These are phyloP conservation scores for Biston stratarius DNA, from an alignment of 2,888 invertebrate species.

Conservation along the genomic window DNA sequence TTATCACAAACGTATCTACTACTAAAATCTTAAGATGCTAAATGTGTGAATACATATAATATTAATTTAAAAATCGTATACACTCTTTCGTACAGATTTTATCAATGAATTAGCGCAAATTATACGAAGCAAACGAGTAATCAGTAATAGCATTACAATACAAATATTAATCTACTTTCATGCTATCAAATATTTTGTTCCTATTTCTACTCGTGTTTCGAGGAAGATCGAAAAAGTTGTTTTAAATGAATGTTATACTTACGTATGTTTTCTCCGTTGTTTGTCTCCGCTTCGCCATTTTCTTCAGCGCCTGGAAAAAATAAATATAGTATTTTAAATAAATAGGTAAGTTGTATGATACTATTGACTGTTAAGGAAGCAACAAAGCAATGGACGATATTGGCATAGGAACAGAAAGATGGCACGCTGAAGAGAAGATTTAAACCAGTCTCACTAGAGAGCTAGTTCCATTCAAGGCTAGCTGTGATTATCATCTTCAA, in stretches of 20 bases:
- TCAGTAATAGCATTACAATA: background rate
- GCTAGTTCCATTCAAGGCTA: too few relatives aligned
- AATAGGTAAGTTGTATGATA: too few relatives aligned
- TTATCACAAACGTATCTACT: background rate
- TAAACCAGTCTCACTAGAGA: too few relatives aligned
- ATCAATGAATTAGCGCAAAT: constrained; percentile 3
- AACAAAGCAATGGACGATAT: too few relatives aligned
- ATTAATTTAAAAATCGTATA: background rate
- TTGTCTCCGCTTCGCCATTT: constrained; percentile 59
- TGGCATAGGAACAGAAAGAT: too few relatives aligned
- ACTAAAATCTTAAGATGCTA: background rate
- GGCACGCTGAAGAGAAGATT: too few relatives aligned
- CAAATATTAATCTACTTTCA: background rate
- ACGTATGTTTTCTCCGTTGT: constrained; percentile 69
- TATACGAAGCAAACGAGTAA: background rate
- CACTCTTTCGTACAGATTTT: background rate
- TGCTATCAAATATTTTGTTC: background rate
- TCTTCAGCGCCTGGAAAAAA: constrained; percentile 70
- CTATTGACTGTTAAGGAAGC: too few relatives aligned
- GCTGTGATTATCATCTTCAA: too few relatives aligned
- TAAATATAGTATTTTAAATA: background rate
- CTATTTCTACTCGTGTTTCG: background rate
- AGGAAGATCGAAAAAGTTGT: background rate
- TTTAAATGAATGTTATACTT: constrained; percentile 26
- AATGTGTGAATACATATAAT: background rate